A percentile compares a stretch with the other conserved stretches of the same genome.
Conservation (phyloP, 2,113 vertebrate genomes). For the Clupea harengus region DNA sequence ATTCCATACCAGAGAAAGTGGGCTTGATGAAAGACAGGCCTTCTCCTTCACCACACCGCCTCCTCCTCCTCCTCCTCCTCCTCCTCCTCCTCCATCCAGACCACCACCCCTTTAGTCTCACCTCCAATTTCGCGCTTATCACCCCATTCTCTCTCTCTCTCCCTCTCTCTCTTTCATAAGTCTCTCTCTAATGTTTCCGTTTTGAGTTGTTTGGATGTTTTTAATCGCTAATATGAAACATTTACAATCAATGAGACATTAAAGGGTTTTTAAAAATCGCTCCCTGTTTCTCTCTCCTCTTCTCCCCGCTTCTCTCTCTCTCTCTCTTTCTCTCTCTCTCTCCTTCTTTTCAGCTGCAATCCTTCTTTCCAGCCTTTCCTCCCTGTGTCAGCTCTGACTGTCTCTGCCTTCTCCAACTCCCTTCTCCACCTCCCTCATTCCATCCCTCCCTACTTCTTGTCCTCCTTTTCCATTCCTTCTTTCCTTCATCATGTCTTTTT, state of each 20-base stretch:
- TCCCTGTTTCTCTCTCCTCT: too few species aligned
- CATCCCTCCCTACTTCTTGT: neutral
- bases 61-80: neutral
- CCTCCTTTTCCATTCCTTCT: neutral
- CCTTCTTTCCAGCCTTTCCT: neutral
- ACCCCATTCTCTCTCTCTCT: slow-evolving; percentile 1
- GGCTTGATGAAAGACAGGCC: slow-evolving; percentile 41
- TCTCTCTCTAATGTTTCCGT: neutral
- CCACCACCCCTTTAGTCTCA: neutral
- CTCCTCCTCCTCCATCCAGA: neutral
- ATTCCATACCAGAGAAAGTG: slow-evolving; percentile 39
- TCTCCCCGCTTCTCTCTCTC: neutral
- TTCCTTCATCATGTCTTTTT: neutral
- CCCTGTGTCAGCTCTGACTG: neutral
- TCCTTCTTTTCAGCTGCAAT: neutral
- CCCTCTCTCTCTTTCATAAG: neutral
- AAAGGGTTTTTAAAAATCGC: neutral
- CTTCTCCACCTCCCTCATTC: too few species aligned
- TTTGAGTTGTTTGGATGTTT: neutral
- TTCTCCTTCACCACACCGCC: slow-evolving; percentile 9
- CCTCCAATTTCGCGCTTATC: slow-evolving; percentile 6
- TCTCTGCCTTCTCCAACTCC: neutral
- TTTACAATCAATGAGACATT: neutral
- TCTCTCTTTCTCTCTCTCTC: neutral
- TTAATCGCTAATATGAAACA: neutral